Evolutionary conservation across 2,888 invertebrate genomes (phyloP).

Genomic region (Habrosyne pyritoides): DNA sequence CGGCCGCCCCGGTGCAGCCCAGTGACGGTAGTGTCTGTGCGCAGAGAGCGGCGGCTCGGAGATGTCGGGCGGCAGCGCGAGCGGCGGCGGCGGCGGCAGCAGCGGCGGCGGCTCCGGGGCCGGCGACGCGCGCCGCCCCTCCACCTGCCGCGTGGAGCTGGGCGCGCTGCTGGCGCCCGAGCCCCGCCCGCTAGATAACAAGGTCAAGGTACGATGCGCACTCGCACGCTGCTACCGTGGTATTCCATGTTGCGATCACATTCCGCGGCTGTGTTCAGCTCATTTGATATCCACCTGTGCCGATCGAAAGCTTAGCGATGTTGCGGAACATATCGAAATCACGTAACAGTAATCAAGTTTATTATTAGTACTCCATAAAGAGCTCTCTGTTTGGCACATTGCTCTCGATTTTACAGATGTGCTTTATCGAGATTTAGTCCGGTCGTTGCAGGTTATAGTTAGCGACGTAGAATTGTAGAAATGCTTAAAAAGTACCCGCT

Average conservation of each 20-base stretch:
- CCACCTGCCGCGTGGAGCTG: constrained; percentile 84
- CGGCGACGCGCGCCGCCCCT: constrained; percentile 62
- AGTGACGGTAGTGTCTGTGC: constrained; percentile 40
- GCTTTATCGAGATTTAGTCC: background rate
- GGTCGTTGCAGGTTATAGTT: background rate
- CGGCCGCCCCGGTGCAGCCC: constrained; percentile 34
- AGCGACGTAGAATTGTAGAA: no score
- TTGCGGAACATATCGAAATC: background rate
- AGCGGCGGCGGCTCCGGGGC: constrained; percentile 44
- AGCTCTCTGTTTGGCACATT: background rate
- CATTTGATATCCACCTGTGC: background rate
- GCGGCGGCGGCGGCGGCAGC: constrained; percentile 50
- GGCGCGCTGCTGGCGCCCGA: constrained; percentile 86
- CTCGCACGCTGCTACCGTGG: background rate
- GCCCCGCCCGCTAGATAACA: constrained; percentile 87
- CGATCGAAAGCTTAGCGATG: background rate
- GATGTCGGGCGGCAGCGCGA: constrained; percentile 71
- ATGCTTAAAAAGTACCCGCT: background rate
- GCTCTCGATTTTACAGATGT: background rate
- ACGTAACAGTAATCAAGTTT: background rate
- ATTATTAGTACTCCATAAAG: background rate
- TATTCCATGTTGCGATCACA: background rate
- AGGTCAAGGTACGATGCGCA: constrained; percentile 86
- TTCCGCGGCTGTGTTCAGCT: background rate
- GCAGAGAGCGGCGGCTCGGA: constrained; percentile 74